Base-by-base conservation (phyloP, 1,140 invertebrate species). In the Ceratoteleas bidentatus region DNA sequence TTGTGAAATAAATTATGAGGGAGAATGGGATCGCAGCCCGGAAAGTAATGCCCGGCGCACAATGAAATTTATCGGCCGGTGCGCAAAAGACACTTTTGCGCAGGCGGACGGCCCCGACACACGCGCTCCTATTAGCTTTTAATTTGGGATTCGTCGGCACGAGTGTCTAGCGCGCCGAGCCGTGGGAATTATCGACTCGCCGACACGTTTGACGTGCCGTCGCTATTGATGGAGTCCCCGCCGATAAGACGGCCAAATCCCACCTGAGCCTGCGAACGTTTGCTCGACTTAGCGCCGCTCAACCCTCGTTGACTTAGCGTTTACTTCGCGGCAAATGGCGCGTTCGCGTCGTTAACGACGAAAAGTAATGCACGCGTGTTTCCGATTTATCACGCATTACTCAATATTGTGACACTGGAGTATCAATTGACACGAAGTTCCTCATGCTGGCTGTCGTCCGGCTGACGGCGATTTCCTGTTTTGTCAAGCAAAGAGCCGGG, bases 381-480 rank as follows among this genome's bases (percentile, higher is more conserved):
- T 16, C 32, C 36, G 7, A 36, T 64, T 57, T 57, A 33, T 53
- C 34, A 4, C 34, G 34, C 34, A 6, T 9, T 53, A 14, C 50
- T 58, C 40, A 81, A 74, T 73, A 80, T 74, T 80, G 64, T 80
- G 72, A 81, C 72, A 52, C 34, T 54, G 78, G 58, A 61, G 79
- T 68, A 65, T 72, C 72, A 72, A 81, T 81, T 72, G 72, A 57
- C 32, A 49, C 66, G 43, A 54, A 47, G 43, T 81, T 75, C 56
- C 61, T 75, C 72, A 49, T 81, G 34, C 15, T 61, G 49, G 58
- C 57, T 76, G 65, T 61, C 79, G 43, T 61, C 60, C 79, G 32
- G 72, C 76, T 73, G 73, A 81, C 66, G 62, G 65, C 65, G 76
- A 52, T 81, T 81, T 81, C 73, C 79, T 81, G 79, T 65, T 81